A percentile compares a stretch with the other conserved stretches of the same genome.
Conservation (phyloP, 2,888 invertebrate species). For the Polymixis lichenea region DNA sequence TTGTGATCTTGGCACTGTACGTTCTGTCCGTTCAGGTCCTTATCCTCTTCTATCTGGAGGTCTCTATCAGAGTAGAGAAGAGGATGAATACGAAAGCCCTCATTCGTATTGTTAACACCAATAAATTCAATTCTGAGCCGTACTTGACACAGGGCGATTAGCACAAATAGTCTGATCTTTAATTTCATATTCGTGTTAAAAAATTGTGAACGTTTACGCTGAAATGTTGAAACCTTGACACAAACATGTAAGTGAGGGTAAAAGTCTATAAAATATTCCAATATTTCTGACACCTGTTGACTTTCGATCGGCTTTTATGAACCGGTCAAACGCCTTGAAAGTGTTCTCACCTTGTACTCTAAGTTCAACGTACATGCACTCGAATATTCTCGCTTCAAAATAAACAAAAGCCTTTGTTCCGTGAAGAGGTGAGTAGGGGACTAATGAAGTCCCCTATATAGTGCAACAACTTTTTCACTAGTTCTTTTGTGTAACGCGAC, state of each 20-base stretch:
- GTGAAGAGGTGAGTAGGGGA: background rate
- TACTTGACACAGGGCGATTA: background rate
- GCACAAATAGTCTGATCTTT: slow-evolving; percentile 20
- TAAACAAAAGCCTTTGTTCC: slow-evolving; percentile 4
- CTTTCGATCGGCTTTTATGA: slow-evolving; percentile 54
- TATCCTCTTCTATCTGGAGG: background rate
- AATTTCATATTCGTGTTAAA: slow-evolving; percentile 28
- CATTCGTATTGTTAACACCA: background rate
- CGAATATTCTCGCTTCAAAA: background rate
- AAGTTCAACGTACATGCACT: slow-evolving; percentile 22
- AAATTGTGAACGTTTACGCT: slow-evolving; percentile 32
- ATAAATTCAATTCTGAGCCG: background rate
- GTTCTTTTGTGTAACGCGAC: background rate
- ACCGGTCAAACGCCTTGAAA: slow-evolving; percentile 64
- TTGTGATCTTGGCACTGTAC: background rate
- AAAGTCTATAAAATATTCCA: slow-evolving; percentile 44
- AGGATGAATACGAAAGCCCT: background rate
- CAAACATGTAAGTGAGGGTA: slow-evolving; percentile 26
- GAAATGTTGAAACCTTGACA: slow-evolving; percentile 43
- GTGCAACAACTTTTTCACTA: background rate
- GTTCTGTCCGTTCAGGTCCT: background rate
- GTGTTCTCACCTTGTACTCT: slow-evolving; percentile 43
- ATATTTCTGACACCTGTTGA: slow-evolving; percentile 68
- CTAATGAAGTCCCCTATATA: too few relatives aligned
- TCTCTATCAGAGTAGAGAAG: background rate